Evolutionary conservation across 2,797 vertebrate species (phyloP), one percentile per base, ranked within the genome.

Genomic region (Amazona finschi): DNA sequence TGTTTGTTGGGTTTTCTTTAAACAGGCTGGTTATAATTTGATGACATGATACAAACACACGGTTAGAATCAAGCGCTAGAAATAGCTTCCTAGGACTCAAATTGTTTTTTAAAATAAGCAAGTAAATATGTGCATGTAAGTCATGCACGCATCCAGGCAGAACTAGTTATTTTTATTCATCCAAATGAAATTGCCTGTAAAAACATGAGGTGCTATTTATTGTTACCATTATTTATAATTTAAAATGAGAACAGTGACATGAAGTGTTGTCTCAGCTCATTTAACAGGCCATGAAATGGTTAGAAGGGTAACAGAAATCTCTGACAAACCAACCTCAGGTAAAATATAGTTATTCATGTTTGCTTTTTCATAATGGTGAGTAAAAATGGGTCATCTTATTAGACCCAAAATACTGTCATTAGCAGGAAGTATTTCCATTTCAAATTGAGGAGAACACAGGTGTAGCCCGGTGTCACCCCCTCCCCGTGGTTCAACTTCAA

Each of bases 101-200:
- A 57, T 43, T 92, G 85, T 5, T 73, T 96, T 95, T 91, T 75
- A 62, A 89, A 92, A 92, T 72, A 81, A 92, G 57, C 58, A 87
- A 84, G 50, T 87, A 89, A 95, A 87, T 46, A 61, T 8, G 33
- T 83, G 50, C 46, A 12, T 80, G 47, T 67, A 85, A 94, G 27
- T 80, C 30, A 30, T 66, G 44, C 43, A 24, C 50, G 87, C 61
- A 77, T 87, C 62, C 73, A 85, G 73, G 82, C 72, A 83, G 55
- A 92, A 69, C 49, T 72, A 69, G 72, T 89, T 92, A 83, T 92
- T 96, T 95, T 93, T 92, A 62, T 91, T 91, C 78, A 78, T 93
- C 58, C 52, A 44, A 62, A 81, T 88, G 30, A 95, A 95, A 84
- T 84, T 69, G 70, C 50, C 73, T 95, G 66, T 91, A 89, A 95